Conservation (phyloP, 1,140 invertebrate species). For the Drosophila nikananu region DNA sequence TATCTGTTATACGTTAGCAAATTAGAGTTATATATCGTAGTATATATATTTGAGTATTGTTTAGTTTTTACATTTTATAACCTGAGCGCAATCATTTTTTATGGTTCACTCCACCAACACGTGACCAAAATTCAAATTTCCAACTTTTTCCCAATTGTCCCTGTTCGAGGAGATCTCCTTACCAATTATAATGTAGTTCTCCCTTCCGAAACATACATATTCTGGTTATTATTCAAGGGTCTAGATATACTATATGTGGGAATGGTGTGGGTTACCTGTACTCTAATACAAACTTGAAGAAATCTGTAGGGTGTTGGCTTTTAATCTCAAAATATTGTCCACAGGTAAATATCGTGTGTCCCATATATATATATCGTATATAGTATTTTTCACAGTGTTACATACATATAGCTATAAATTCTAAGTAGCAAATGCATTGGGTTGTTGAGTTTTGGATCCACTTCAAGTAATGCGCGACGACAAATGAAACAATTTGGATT, state of each 20-base stretch:
- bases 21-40: constrained; percentile 37
- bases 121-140: constrained; percentile 34
- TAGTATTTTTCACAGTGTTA: constrained; percentile 37
- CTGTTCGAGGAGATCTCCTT: constrained; percentile 10
- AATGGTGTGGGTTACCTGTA: constrained; percentile 52
- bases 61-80: constrained; percentile 61
- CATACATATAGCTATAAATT: constrained; percentile 57
- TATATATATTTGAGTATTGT: constrained; percentile 44
- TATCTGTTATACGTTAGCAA: constrained; percentile 17
- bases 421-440: constrained; percentile 59
- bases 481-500: constrained; percentile 49
- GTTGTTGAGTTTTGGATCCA: constrained; percentile 59
- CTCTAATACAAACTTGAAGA: constrained; percentile 47
- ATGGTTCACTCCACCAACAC: constrained; percentile 35
- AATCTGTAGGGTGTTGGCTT: constrained; percentile 34
- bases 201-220: constrained; percentile 8
- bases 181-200: constrained; percentile 25
- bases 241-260: constrained; percentile 3
- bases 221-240: constrained; percentile 21
- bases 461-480: constrained; percentile 35
- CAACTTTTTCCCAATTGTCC: constrained; percentile 29
- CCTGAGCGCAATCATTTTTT: constrained; percentile 76
- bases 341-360: constrained; percentile 22
- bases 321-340: constrained; percentile 73
- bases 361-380: constrained; percentile 46